Evolutionary conservation across 2,797 vertebrate genomes (phyloP), one percentile per base, ranked within the genome.

Genomic region (Molossus alvarezi): DNA sequence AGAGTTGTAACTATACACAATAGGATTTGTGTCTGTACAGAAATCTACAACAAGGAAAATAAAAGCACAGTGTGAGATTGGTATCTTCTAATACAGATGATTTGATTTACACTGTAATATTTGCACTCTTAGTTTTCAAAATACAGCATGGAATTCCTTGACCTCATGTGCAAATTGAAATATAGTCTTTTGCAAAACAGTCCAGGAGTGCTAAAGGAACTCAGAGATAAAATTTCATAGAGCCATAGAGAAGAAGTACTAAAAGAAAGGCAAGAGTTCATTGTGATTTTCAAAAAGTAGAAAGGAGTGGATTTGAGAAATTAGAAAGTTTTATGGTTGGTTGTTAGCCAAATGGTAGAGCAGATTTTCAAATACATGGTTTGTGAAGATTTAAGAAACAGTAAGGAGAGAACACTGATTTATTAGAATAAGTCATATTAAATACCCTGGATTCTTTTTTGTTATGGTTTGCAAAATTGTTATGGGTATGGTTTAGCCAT

Each of bases 351-450:
- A 93, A 77, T 64, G 90, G 5, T 72, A 71, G 55, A 88, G 48
- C 62, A 57, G 55, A 58, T 79, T 89, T 92, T 93, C 9, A 88
- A 9, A 53, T 75, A 11, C 1, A n/a, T 91, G 17, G 25, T 83
- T 94, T 95, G 51, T 95, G 64, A 92, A 91, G n/a, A 45, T 84
- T 93, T 80, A 87, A 84, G 94, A 89, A 83, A 23, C 29, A 75
- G 20, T 91, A 37, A 76, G n/a, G 21, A 77, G 92, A 86, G 94
- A 45, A 37, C 27, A 79, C 29, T 60, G 33, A 62, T 64, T 88
- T 76, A 80, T 51, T 85, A 87, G 45, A 82, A 81, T 67, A 93
- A 93, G 62, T 90, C 53, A 85, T 69, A 11, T 57, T 86, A 93
- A 95, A 60, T 96, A 92, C 5, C 4, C 13, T 58, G 18, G 4